A percentile compares a stretch with the other conserved stretches of the same genome.
These are phyloP conservation scores for Polia nebulosa DNA, from an alignment of 2,888 invertebrate species.

Conservation along the genomic window DNA sequence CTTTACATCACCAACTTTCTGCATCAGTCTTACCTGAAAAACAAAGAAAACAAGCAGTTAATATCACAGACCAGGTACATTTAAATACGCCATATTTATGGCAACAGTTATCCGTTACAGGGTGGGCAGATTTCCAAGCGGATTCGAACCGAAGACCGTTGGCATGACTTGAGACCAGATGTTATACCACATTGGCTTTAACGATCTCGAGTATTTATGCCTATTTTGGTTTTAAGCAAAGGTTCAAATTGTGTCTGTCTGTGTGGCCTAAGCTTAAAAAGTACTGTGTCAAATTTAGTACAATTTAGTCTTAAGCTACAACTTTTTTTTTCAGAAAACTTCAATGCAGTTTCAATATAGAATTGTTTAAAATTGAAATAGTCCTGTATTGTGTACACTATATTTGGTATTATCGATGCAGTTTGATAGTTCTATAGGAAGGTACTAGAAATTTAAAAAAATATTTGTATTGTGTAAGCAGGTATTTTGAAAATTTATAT, in stretches of 20 bases:
- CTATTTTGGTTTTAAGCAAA: slow-evolving; percentile 21
- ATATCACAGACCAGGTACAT: slow-evolving; percentile 4
- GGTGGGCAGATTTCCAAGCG: slow-evolving; percentile 60
- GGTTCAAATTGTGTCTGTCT: not conserved
- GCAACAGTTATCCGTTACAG: slow-evolving; percentile 34
- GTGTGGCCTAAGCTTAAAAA: not conserved
- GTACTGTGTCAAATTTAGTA: no score
- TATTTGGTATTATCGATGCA: no score
- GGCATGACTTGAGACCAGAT: slow-evolving; percentile 61
- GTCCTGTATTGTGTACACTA: no score
- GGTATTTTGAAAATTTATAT: not conserved
- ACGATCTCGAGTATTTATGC: slow-evolving; percentile 52
- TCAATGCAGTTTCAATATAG: no score
- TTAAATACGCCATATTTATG: slow-evolving; percentile 44
- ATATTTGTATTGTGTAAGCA: no score
- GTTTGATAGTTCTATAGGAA: no score
- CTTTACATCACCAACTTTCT: slow-evolving; percentile 32
- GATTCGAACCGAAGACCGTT: slow-evolving; percentile 59
- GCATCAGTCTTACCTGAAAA: slow-evolving; percentile 73
- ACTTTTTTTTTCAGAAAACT: no score
- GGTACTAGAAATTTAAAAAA: no score
- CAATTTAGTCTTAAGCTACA: no score
- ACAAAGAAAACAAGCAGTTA: slow-evolving; percentile 56
- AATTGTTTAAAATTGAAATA: no score
- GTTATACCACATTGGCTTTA: slow-evolving; percentile 50